phyloP scores from a whole-genome alignment of 2,888 invertebrate species.

The Drosophila quinaria region DNA sequence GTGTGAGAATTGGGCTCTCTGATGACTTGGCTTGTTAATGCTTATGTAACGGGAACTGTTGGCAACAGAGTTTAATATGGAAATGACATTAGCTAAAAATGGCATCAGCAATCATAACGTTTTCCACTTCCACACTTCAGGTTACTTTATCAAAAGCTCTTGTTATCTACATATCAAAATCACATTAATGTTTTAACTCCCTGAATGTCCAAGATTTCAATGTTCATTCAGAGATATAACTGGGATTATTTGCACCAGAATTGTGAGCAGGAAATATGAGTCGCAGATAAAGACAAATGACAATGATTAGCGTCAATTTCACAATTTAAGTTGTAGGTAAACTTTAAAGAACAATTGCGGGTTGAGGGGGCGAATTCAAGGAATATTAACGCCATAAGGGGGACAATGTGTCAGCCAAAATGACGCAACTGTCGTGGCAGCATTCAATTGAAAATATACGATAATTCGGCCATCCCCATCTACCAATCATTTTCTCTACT shows the following conservation, averaged over 20 bases:
- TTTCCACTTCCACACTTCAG: background rate
- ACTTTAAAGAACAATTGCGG: background rate
- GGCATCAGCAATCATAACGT: background rate
- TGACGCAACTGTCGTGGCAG: conserved; percentile 47
- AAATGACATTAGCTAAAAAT: background rate
- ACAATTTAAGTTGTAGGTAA: conserved; percentile 13
- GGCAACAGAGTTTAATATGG: background rate
- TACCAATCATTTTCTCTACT: background rate
- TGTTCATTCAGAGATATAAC: background rate
- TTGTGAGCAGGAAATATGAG: background rate
- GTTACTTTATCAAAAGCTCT: background rate
- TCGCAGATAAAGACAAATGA: conserved; percentile 58
- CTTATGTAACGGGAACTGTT: conserved; percentile 49
- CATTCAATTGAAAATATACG: conserved; percentile 44
- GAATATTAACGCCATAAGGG: conserved; percentile 31
- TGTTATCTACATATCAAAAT: background rate
- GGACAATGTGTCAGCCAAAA: conserved; percentile 49
- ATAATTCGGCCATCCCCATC: background rate
- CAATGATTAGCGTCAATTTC: conserved; percentile 63
- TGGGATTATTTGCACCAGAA: background rate
- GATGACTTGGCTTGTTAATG: conserved; percentile 48
- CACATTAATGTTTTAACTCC: background rate
- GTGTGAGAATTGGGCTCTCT: conserved; percentile 64
- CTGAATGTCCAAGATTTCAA: background rate
- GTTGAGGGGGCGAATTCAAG: background rate